Evolutionary conservation across 2,797 vertebrate genomes (phyloP), one percentile per base, ranked within the genome.

Genomic region (Gallinago nigripennis): DNA sequence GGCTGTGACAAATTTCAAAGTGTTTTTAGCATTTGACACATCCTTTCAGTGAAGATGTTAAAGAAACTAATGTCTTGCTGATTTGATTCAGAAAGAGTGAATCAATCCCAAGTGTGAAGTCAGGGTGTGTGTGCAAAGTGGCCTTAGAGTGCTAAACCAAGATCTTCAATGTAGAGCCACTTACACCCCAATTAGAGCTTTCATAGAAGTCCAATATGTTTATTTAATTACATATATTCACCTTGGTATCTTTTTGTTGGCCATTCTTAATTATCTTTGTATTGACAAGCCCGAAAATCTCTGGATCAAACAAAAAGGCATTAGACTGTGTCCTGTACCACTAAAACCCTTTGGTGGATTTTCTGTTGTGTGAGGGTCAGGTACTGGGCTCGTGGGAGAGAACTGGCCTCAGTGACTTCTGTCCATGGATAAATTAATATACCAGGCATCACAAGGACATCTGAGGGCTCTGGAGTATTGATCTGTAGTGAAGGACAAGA

Each of bases 1-100:
- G 57, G 46, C 86, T 87, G 87, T 92, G 95, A 86, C 76, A 85
- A 86, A 86, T 95, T 95, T 93, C 78, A 13, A 41, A 79, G 94
- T 50, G 77, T 84, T 92, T 83, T 87, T 72, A 48, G 72, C 58
- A 90, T 94, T 61, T 82, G 89, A 91, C 58, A 53, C 77, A 73
- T 94, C 87, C 91, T 85, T 88, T 92, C 87, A 86, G 91, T 64
- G 51, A 87, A 75, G 82, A 88, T 77, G 89, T 91, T 88, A 77
- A 53, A 63, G 88, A 58, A 90, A 60, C 60, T 82, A 86, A 95
- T 78, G 92, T 72, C 86, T 95, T 77, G 88, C 65, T 95, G 95
- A 89, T 94, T 80, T 88, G 86, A 94, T 92, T 90, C 88, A 82
- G 81, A 39, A 88, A 66, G 81, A 89, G 54, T 18, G 82, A 94